A percentile compares a stretch with the other conserved stretches of the same genome.
phyloP scores from a whole-genome alignment of 2,113 vertebrate species.

The Girardinichthys multiradiatus region DNA sequence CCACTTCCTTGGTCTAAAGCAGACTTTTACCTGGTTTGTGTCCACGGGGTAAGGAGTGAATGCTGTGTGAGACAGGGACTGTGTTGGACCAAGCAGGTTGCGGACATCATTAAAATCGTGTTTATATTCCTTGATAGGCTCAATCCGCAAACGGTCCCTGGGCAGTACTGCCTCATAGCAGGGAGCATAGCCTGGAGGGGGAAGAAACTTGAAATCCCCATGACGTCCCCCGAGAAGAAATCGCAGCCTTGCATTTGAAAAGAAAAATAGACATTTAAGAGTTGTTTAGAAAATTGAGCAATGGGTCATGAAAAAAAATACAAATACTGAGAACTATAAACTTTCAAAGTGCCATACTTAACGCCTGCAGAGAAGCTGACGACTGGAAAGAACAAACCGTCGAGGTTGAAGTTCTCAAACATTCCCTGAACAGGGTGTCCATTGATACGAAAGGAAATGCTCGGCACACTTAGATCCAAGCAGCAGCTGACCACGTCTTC shows the following conservation, averaged over 20 bases:
- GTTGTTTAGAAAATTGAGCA: not conserved
- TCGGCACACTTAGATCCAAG: conserved; percentile 90
- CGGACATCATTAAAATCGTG: conserved; percentile 83
- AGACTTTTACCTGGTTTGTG: conserved; percentile 86
- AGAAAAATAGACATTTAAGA: not conserved
- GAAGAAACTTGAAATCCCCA: conserved; percentile 92
- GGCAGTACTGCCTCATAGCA: conserved; percentile 90
- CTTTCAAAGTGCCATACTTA: conserved; percentile 75
- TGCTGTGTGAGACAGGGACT: conserved; percentile 87
- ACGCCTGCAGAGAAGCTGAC: conserved; percentile 92
- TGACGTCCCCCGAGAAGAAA: conserved; percentile 93
- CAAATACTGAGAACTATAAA: not conserved
- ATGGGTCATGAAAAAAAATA: not conserved
- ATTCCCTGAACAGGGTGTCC: conserved; percentile 92
- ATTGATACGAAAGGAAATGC: conserved; percentile 93
- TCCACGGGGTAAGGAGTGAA: conserved; percentile 93
- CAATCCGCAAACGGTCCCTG: conserved; percentile 86
- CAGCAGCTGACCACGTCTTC: conserved; percentile 94
- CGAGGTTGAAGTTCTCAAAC: conserved; percentile 93
- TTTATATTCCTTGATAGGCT: conserved; percentile 92
- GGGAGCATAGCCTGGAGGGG: conserved; percentile 90
- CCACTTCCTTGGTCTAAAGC: not conserved
- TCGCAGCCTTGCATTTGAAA: conserved; percentile 76
- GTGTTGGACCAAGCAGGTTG: conserved; percentile 90
- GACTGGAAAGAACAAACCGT: conserved; percentile 91